These are phyloP conservation scores for Chrysomela aeneicollis DNA, from an alignment of 2,888 invertebrate genomes.

Conservation along the genomic window DNA sequence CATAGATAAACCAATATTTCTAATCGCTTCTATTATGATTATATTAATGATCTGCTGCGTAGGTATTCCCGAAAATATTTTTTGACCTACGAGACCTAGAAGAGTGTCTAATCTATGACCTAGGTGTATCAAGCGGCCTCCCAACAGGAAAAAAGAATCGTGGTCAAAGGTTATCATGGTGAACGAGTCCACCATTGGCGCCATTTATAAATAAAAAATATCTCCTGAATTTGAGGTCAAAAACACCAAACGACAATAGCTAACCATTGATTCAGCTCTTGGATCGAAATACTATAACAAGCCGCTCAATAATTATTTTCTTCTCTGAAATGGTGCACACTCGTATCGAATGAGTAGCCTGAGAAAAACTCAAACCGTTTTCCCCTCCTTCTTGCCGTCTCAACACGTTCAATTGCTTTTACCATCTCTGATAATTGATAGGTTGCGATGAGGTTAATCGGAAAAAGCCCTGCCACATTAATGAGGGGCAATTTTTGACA, in stretches of 20 bases:
- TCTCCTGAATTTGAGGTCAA: too few relatives aligned
- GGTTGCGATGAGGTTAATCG: slow-evolving; percentile 33
- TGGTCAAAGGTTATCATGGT: slow-evolving; percentile 14
- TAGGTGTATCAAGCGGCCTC: not conserved
- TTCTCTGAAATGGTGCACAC: too few relatives aligned
- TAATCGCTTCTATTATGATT: not conserved
- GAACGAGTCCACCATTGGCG: slow-evolving; percentile 9
- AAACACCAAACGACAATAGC: too few relatives aligned
- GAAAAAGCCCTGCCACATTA: slow-evolving; percentile 43
- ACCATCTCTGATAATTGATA: slow-evolving; percentile 30
- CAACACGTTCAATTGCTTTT: slow-evolving; percentile 23
- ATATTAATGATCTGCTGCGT: not conserved
- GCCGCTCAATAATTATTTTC: not conserved
- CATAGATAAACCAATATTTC: not conserved
- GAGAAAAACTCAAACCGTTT: not conserved
- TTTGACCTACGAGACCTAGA: slow-evolving; percentile 13
- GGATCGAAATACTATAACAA: not conserved
- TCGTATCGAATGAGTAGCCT: slow-evolving; percentile 2
- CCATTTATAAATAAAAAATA: too few relatives aligned
- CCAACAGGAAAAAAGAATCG: not conserved
- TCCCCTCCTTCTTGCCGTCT: not conserved
- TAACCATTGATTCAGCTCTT: not conserved
- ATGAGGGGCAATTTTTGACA: slow-evolving; percentile 50
- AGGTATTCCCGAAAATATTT: not conserved
- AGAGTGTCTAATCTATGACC: too few relatives aligned